Base-by-base conservation (phyloP, 2,888 invertebrate genomes). In the Calephelis perditalis region DNA sequence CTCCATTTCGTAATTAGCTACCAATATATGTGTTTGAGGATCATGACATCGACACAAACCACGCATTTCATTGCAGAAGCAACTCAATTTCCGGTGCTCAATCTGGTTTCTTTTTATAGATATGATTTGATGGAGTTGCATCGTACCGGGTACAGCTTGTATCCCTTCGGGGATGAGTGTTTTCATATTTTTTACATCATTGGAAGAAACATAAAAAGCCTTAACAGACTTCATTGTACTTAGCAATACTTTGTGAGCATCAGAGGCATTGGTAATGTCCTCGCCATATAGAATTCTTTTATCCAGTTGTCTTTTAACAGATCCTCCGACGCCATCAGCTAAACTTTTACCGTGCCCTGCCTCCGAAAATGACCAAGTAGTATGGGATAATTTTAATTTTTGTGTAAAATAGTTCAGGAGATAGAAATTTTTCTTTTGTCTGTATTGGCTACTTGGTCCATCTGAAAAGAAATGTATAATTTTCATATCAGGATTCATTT, bases 381-480 rank as follows among this genome's bases (percentile, higher is more conserved):
- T 37, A 40, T 37, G 7, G 4, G 7, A 5, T 37, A 56, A 56
- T 56, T 56, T 56, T 37, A 40, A n/a, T 56, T 37, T 56, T 9
- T 56, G 37, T 26, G 37, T 56, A 46, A 60, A 60, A 12, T 56
- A 55, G 60, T 58, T 63, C 35, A 63, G 44, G 40, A 60, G 56
- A 57, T 43, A 58, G 56, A 63, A 62, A 40, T 62, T 65, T 36
- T 63, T 67, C 58, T 73, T 72, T 58, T 71, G 69, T 12, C 69
- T 61, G 56, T 71, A 71, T 60, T 73, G 70, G 1, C 61, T 62
- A 7, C 58, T 63, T 9, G 72, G 73, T 7, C 71, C 71, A 58
- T 73, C 71, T 5, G 71, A 72, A 58, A 63, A 70, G 60, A 67
- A 68, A 64, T 70, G 70, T 11, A 72, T 64, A 4, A 67, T 62